Evolutionary conservation across 2,888 invertebrate genomes (phyloP).

Genomic region (Micropterix aruncella): DNA sequence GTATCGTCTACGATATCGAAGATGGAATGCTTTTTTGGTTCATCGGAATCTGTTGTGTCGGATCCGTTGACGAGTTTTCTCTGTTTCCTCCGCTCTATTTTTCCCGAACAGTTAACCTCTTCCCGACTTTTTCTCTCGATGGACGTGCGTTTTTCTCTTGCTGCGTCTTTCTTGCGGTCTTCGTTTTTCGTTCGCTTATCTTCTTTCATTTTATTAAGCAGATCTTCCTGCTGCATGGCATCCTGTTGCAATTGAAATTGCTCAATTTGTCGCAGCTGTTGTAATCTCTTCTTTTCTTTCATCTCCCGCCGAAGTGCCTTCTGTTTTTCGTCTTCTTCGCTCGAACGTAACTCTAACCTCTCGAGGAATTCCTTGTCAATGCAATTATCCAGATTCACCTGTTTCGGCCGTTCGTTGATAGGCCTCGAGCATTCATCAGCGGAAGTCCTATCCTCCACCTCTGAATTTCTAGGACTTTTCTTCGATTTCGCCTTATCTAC

Average conservation of each 20-base stretch:
- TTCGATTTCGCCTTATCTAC: conserved; percentile 20
- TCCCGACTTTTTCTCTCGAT: conserved; percentile 37
- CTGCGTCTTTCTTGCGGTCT: conserved; percentile 31
- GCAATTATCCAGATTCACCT: conserved; percentile 21
- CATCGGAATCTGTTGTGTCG: conserved; percentile 62
- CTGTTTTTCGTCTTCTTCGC: conserved; percentile 44
- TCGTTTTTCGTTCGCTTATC: conserved; percentile 29
- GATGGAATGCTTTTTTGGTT: conserved; percentile 80
- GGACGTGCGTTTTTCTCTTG: conserved; percentile 34
- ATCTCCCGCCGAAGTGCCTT: conserved; percentile 37
- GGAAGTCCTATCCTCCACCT: conserved; percentile 11
- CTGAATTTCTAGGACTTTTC: conserved; percentile 19
- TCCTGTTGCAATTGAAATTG: conserved; percentile 37
- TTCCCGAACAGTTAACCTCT: conserved; percentile 27
- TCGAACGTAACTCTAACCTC: conserved; percentile 39
- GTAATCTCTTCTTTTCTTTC: conserved; percentile 40
- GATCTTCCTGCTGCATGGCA: conserved; percentile 27
- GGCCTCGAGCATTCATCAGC: conserved; percentile 10
- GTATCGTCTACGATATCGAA: conserved; percentile 83
- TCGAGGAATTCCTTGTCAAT: conserved; percentile 44
- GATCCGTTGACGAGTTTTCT: conserved; percentile 38
- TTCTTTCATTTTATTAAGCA: conserved; percentile 26
- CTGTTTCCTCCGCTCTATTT: conserved; percentile 28
- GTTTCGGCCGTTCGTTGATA: conserved; percentile 13
- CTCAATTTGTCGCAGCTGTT: conserved; percentile 34